A percentile compares a stretch with the other conserved stretches of the same genome.
phyloP scores from a whole-genome alignment of 2,888 invertebrate genomes.

The Rugalucina vietnamica region DNA sequence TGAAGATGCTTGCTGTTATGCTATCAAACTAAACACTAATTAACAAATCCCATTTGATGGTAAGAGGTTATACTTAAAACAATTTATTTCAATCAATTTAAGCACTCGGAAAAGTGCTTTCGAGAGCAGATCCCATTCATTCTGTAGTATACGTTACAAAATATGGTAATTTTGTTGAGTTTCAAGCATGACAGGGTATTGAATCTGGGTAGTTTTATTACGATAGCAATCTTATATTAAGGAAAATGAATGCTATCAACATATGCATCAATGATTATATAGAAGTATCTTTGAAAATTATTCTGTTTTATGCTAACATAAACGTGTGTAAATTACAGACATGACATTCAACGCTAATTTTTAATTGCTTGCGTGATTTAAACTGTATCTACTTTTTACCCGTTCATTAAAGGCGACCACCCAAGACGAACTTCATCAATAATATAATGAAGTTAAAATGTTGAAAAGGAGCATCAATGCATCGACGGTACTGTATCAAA shows the following conservation, averaged over 20 bases:
- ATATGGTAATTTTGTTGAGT: neutral
- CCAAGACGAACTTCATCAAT: neutral
- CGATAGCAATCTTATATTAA: slow-evolving; percentile 13
- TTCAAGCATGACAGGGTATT: neutral
- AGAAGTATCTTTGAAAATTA: slow-evolving; percentile 12
- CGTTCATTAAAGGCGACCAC: slow-evolving; percentile 8
- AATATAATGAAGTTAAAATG: slow-evolving; percentile 20
- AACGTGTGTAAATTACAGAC: slow-evolving; percentile 7
- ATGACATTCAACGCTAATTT: slow-evolving; percentile 6
- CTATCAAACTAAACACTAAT: too few species aligned
- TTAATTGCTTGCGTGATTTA: slow-evolving; percentile 16
- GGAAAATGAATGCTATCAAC: neutral
- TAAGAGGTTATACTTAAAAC: neutral
- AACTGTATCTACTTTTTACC: slow-evolving; percentile 9
- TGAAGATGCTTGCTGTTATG: too few species aligned
- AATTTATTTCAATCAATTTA: neutral
- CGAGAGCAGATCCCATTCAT: neutral
- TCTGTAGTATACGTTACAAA: slow-evolving; percentile 4
- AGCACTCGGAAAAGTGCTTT: neutral
- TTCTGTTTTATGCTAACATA: slow-evolving; percentile 11
- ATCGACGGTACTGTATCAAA: too few species aligned
- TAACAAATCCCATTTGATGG: neutral
- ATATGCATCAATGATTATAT: neutral
- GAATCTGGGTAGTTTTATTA: slow-evolving; percentile 10
- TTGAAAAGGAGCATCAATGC: slow-evolving; percentile 43